A percentile compares a stretch with the other conserved stretches of the same genome.
Evolutionary conservation across 2,888 invertebrate species (phyloP).

Genomic region (Marronus borbonicus): DNA sequence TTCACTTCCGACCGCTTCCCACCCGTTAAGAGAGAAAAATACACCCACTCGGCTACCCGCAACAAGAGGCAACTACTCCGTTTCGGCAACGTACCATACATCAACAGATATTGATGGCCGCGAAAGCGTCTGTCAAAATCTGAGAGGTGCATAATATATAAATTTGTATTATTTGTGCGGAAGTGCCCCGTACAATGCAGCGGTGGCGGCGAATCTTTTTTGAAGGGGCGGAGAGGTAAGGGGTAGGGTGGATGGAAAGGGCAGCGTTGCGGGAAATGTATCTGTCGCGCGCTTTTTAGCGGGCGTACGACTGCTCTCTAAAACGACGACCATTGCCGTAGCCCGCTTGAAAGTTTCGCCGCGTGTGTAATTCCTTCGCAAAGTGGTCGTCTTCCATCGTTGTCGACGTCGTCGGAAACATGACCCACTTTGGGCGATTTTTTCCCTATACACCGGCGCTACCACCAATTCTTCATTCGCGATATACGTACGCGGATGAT

Average conservation of each 20-base stretch:
- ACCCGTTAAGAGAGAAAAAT: constrained; percentile 64
- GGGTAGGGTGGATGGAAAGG: not conserved
- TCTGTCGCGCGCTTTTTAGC: constrained; percentile 44
- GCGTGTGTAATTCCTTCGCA: constrained; percentile 37
- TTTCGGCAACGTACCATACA: constrained; percentile 59
- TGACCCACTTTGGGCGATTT: constrained; percentile 30
- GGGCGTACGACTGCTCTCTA: constrained; percentile 9
- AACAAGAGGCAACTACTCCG: constrained; percentile 37
- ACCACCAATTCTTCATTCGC: constrained; percentile 22
- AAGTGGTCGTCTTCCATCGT: constrained; percentile 37
- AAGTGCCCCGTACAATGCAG: constrained; percentile 51
- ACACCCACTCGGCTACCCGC: constrained; percentile 66
- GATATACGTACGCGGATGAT: not conserved
- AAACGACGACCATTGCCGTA: constrained; percentile 17
- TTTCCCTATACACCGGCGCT: not conserved
- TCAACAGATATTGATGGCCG: constrained; percentile 68
- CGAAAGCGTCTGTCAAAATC: constrained; percentile 70
- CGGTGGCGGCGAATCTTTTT: not conserved
- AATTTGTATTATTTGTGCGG: constrained; percentile 58
- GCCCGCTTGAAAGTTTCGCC: constrained; percentile 25
- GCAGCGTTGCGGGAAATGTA: constrained; percentile 20
- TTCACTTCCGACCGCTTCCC: constrained; percentile 15
- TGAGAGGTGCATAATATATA: constrained; percentile 65
- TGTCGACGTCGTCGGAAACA: constrained; percentile 23
- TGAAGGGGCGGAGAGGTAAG: not conserved